Conservation (phyloP, 2,797 vertebrate genomes). For the Fistularia tabacaria region DNA sequence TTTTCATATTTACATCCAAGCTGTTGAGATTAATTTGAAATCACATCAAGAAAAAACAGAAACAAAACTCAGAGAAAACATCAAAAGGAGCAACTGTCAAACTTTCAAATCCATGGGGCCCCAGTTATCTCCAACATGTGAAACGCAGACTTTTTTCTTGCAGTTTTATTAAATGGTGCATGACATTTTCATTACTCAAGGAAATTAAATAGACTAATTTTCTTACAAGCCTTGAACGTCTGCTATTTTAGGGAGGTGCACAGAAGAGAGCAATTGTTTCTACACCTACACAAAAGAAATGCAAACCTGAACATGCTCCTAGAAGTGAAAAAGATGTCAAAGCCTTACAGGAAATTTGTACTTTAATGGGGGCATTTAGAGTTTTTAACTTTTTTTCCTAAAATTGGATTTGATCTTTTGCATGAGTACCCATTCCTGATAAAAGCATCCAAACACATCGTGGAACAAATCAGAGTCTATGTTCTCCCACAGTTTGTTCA, state of each 20-base stretch:
- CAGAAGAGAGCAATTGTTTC: conserved; percentile 76
- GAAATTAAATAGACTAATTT: conserved; percentile 87
- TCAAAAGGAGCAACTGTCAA: conserved; percentile 77
- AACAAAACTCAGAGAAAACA: conserved; percentile 81
- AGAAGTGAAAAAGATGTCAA: conserved; percentile 61
- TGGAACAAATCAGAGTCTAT: conserved; percentile 6
- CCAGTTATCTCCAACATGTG: conserved; percentile 67
- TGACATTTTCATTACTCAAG: conserved; percentile 88
- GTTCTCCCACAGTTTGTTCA: conserved; percentile 2
- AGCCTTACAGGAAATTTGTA: conserved; percentile 63
- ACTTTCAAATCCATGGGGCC: conserved; percentile 77
- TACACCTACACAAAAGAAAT: conserved; percentile 76
- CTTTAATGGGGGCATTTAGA: conserved; percentile 65
- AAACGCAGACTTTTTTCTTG: conserved; percentile 76
- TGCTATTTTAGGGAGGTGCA: conserved; percentile 80
- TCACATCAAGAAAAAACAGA: conserved; percentile 76
- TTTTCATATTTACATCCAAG: conserved; percentile 81
- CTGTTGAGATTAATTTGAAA: conserved; percentile 82
- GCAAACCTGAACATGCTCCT: conserved; percentile 61
- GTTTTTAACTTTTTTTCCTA: conserved; percentile 44
- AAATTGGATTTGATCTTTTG: conserved; percentile 42
- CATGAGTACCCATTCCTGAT: conserved; percentile 33
- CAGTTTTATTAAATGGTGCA: conserved; percentile 87
- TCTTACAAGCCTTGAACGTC: conserved; percentile 80
- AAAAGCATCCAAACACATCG: conserved; percentile 27